Evolutionary conservation across 1,140 invertebrate genomes (phyloP), one percentile per base, ranked within the genome.

Genomic region (Panagrolaimus sp.): DNA sequence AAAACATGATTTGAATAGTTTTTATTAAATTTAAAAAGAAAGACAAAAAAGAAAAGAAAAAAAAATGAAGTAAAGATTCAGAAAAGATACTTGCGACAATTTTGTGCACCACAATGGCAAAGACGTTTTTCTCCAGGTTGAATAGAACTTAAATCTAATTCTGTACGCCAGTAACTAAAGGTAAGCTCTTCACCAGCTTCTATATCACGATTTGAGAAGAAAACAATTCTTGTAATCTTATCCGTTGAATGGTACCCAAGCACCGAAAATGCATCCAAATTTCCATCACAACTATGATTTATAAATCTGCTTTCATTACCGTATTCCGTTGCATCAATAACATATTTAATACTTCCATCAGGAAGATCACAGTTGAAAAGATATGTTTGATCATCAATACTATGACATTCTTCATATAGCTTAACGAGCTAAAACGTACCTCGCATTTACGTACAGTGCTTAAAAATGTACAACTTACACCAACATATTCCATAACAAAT

Each of bases 401-500:
- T 5, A n/a, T 23, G 9, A 16, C 31, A 38, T 38, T 38, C 31
- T 38, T 38, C 31, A 38, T 4, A 57, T 2, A 57, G 20, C 11
- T 27, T 25, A 20, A 57, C 51, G n/a, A n/a, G n/a, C n/a, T n/a
- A n/a, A n/a, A n/a, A n/a, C n/a, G n/a, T n/a, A n/a, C n/a, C n/a
- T n/a, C n/a, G n/a, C n/a, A n/a, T n/a, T n/a, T n/a, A n/a, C n/a
- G n/a, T n/a, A n/a, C n/a, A n/a, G n/a, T n/a, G n/a, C n/a, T n/a
- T n/a, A n/a, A n/a, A n/a, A n/a, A n/a, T n/a, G n/a, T n/a, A n/a
- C n/a, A n/a, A n/a, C n/a, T n/a, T 38, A 38, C 2, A 5, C 51
- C 51, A 57, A 57, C 20, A 13, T 57, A 57, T 25, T 57, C 51
- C 51, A 57, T 57, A 5, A 57, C 51, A 57, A 25, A 57, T 5